These are phyloP conservation scores for Colius striatus DNA, from an alignment of 2,113 vertebrate genomes.

Conservation along the genomic window DNA sequence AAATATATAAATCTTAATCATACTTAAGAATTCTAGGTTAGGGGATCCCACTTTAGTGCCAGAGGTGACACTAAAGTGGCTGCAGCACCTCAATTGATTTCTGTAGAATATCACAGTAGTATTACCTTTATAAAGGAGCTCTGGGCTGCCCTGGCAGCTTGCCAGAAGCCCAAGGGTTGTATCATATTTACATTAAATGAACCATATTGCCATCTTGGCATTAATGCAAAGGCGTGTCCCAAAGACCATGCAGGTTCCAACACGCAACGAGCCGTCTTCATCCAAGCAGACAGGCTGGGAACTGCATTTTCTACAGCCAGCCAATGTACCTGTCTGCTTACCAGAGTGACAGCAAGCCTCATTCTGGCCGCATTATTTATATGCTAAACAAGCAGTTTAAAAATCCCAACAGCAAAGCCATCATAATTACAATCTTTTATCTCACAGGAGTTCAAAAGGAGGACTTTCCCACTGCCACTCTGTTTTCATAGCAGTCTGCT, in stretches of 20 bases:
- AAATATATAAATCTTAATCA: background rate
- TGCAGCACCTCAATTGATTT: background rate
- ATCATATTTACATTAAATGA: background rate
- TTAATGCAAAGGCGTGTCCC: conserved; percentile 10
- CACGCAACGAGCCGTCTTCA: background rate
- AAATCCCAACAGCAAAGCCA: background rate
- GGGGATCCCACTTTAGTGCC: background rate
- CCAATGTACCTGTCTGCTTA: conserved; percentile 25
- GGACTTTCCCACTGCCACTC: conserved; percentile 19
- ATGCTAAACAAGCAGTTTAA: conserved; percentile 22
- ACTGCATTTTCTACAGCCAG: background rate
- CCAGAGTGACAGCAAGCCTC: conserved; percentile 30
- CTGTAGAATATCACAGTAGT: background rate
- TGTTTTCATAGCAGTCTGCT: conserved; percentile 6
- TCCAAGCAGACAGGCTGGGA: background rate
- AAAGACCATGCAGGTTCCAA: background rate
- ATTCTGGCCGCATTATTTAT: background rate
- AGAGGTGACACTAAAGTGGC: background rate
- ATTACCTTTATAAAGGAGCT: background rate
- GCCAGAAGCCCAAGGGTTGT: conserved; percentile 40
- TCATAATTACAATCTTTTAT: conserved; percentile 27
- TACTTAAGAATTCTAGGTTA: background rate
- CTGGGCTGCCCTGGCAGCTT: background rate
- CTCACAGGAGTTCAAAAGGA: conserved; percentile 29
- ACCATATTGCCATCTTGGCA: conserved; percentile 38